Base-by-base conservation (phyloP, 2,888 invertebrate species). In the Psylliodes chrysocephalus region DNA sequence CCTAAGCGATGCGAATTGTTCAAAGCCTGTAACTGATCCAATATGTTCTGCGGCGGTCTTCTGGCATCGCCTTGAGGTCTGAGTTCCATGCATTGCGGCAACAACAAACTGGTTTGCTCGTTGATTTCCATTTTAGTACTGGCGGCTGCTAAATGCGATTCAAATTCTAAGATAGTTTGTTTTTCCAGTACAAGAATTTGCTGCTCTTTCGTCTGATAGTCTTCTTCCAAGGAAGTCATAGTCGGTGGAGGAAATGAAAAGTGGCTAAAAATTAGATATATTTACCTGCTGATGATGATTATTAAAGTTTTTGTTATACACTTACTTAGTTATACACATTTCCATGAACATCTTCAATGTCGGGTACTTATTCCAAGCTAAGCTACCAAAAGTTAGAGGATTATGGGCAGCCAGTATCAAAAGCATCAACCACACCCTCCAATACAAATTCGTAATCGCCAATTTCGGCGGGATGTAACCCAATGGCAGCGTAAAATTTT, bases 311-410 rank as follows among this genome's bases (percentile, higher is more conserved):
- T 22, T 22, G 22, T 22, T 22, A 7, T n/a, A 10, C 38, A 84
- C 86, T 84, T 78, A 92, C 90, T 93, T 95, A 7, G 97, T 98
- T 79, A 98, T 98, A 75, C 95, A 95, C 91, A 95, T 95, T 85
- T 98, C 97, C 88, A 98, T 96, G 69, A 98, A 86, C 75, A 91
- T 91, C 67, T 93, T 87, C 69, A 98, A 86, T 51, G 93, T 96
- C 14, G 97, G 95, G 84, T 96, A 98, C 71, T 91, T 90, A 74
- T 91, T 89, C 91, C 96, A 96, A 30, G 93, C 94, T 57, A 91
- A 85, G 70, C 89, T 89, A 8, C 97, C 97, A 83, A 96, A 93
- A 10, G 90, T 89, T 0, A 88, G 84, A 0, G 98, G 96, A 87
- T 97, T 98, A 83, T 96, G 96, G 0, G 97, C 95, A 12, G 94